A percentile compares a stretch with the other conserved stretches of the same genome.
phyloP scores from a whole-genome alignment of 2,113 vertebrate species.

The Gyps fulvus region DNA sequence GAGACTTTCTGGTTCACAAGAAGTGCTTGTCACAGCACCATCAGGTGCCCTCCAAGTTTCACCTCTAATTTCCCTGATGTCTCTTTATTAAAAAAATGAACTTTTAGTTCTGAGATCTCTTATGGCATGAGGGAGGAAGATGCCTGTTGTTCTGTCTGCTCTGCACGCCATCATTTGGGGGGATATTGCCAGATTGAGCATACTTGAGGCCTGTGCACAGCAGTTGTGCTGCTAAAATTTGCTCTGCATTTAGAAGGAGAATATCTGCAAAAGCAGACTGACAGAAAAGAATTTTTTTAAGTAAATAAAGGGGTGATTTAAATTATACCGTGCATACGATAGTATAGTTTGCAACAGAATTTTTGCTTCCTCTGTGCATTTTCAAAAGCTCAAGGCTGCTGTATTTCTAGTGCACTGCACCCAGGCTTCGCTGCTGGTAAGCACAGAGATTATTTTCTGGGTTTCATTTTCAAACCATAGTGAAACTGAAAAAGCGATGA shows the following conservation, averaged over 20 bases:
- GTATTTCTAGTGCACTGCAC: not conserved
- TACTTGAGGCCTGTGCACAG: not conserved
- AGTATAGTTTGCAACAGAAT: not conserved
- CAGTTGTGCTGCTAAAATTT: not conserved
- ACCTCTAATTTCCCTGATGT: not conserved
- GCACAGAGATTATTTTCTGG: not conserved
- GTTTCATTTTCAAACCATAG: not conserved
- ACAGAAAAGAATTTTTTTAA: not conserved
- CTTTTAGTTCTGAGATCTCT: not conserved
- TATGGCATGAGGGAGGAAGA: not conserved
- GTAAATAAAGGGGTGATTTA: not conserved
- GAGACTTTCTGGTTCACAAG: not conserved
- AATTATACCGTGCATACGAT: not conserved
- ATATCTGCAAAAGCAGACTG: not conserved
- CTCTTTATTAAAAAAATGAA: not conserved
- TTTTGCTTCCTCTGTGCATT: not conserved
- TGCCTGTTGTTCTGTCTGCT: not conserved
- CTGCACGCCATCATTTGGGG: not conserved
- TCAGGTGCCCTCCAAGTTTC: not conserved
- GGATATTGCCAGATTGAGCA: not conserved
- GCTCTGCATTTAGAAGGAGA: not conserved
- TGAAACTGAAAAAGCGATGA: conserved; percentile 4
- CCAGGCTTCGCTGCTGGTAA: not conserved
- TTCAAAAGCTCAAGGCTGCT: not conserved
- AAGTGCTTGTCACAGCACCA: not conserved